phyloP scores from a whole-genome alignment of 2,888 invertebrate species.

The Parascotia fuliginaria region DNA sequence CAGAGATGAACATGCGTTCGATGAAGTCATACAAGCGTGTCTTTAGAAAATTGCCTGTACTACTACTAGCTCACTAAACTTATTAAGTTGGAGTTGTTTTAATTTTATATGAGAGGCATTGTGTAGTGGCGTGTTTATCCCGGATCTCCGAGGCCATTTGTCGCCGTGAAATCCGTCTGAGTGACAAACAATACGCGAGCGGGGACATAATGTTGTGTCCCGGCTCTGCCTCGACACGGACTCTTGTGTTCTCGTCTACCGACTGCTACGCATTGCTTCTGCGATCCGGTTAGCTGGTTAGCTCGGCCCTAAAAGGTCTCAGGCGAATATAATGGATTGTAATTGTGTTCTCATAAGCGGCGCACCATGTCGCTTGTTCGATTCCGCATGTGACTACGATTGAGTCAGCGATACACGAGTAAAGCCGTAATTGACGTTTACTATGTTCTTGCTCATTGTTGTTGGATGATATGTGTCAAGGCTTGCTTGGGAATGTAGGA shows the following conservation, averaged over 20 bases:
- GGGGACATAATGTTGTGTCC: conserved; percentile 75
- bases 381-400: conserved; percentile 63
- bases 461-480: conserved; percentile 49
- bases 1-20: conserved; percentile 31
- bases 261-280: conserved; percentile 53
- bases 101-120: conserved; percentile 67
- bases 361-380: conserved; percentile 62
- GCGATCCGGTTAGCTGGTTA: conserved; percentile 63
- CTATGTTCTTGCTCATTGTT: conserved; percentile 55
- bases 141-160: conserved; percentile 75
- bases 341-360: conserved; percentile 82
- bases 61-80: conserved; percentile 51
- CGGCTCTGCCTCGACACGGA: conserved; percentile 61
- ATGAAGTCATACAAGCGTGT: conserved; percentile 37
- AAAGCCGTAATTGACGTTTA: conserved; percentile 75
- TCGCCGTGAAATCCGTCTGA: conserved; percentile 76
- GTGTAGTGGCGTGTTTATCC: conserved; percentile 66
- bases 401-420: conserved; percentile 73
- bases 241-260: conserved; percentile 61
- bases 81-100: conserved; percentile 60
- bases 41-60: conserved; percentile 43
- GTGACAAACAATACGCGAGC: conserved; percentile 79
- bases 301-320: conserved; percentile 71
- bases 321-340: conserved; percentile 77
- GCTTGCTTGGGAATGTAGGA: conserved; percentile 31